Conservation (phyloP, 2,888 invertebrate genomes). For the Theodoxus fluviatilis region DNA sequence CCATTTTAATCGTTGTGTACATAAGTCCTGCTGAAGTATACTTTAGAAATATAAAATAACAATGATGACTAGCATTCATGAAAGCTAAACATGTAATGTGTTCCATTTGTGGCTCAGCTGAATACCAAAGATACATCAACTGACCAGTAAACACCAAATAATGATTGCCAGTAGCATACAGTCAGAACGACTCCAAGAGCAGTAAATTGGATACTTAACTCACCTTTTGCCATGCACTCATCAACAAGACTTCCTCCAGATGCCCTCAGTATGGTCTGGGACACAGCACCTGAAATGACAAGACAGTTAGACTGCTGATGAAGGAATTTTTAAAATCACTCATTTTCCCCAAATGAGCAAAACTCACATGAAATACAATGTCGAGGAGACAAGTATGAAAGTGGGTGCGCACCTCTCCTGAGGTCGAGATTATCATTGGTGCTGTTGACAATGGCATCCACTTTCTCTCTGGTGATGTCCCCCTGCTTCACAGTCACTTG, state of each 20-base stretch:
- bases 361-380: background rate
- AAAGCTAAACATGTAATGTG: too few species aligned
- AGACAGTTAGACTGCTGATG: background rate
- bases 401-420: constrained; percentile 26
- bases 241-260: constrained; percentile 30
- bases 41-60: too few species aligned
- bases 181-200: too few species aligned
- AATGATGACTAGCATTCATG: too few species aligned
- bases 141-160: too few species aligned
- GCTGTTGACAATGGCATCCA: constrained; percentile 41
- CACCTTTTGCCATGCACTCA: constrained; percentile 32
- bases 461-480: constrained; percentile 35
- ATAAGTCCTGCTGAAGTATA: too few species aligned
- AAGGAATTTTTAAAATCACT: background rate
- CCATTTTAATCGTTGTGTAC: too few species aligned
- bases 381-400: background rate
- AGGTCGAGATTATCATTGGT: constrained; percentile 36
- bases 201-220: constrained; percentile 11
- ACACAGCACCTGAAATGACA: constrained; percentile 34
- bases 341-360: background rate
- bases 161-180: too few species aligned
- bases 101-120: too few species aligned
- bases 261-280: constrained; percentile 28
- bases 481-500: constrained; percentile 36
- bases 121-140: too few species aligned